Evolutionary conservation across 1,140 invertebrate genomes (phyloP), one percentile per base, ranked within the genome.

Genomic region (Heliconius hermathena): DNA sequence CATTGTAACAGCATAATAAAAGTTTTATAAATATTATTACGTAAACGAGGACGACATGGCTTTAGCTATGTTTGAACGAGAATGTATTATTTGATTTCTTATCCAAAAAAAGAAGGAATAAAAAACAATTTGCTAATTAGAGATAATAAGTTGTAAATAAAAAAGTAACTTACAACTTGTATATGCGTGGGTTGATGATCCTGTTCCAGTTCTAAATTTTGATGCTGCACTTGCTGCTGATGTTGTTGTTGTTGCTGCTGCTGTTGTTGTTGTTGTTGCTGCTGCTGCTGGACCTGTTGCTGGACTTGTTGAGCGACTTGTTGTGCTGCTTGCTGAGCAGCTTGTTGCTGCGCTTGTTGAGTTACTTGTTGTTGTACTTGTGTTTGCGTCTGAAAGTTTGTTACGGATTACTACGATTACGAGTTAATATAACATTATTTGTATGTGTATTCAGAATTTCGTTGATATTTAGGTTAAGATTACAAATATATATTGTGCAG

Each of bases 131-230:
- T 2, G 18, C 49, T 22, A 3, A 9, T 20, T 22, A 22, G 1
- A 80, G 82, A 8, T 79, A 78, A n/a, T n/a, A 71, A 33, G 13
- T 46, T 46, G 13, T 46, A 46, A 46, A 46, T 46, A 4, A 46
- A 54, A 79, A 13, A 36, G 22, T 57, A 26, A 29, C 80, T 76
- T 36, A 85, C 82, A 52, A 93, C 91, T 92, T 93, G 92, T 90
- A 93, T 93, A 74, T 92, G 91, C 38, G 92, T 89, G 0, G 91
- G 90, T 71, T 92, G 91, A 22, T 91, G 87, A 4, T 89, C 89
- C 26, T 90, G 80, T 16, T 91, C 88, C 22, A 93, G 26, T 18
- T 93, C 89, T 4, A 91, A 75, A 38, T 87, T 90, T 74, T 93
- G 93, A 76, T 94, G 85, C 38, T 83, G 81, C 29, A 82, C 81